phyloP scores from a whole-genome alignment of 2,113 vertebrate genomes.

The Phrynosoma blainvillii region DNA sequence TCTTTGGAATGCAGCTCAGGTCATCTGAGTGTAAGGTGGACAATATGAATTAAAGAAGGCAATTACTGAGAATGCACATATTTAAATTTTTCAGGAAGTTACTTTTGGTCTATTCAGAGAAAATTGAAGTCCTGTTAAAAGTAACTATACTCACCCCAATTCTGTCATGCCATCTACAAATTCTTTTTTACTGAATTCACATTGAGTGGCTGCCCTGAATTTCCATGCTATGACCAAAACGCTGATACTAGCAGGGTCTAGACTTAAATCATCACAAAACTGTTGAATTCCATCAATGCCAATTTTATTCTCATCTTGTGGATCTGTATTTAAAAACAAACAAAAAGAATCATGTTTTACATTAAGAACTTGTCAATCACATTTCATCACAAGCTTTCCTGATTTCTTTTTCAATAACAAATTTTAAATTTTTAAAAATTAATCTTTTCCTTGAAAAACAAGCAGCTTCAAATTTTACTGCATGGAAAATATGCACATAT shows the following conservation, averaged over 20 bases:
- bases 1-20: neutral
- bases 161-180: slow-evolving; percentile 96
- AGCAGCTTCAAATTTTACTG: too few species aligned
- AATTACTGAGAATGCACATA: neutral
- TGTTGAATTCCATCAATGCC: slow-evolving; percentile 95
- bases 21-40: neutral
- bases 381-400: neutral
- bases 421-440: neutral
- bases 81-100: neutral
- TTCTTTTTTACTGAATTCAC: slow-evolving; percentile 96
- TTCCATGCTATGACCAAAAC: slow-evolving; percentile 96
- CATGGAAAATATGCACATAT: neutral
- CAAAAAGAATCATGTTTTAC: neutral
- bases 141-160: slow-evolving; percentile 83
- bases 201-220: slow-evolving; percentile 94
- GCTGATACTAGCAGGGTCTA: slow-evolving; percentile 92
- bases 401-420: neutral
- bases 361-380: slow-evolving; percentile 16
- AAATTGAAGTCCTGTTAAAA: slow-evolving; percentile 1
- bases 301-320: slow-evolving; percentile 97
- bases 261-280: slow-evolving; percentile 92
- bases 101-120: neutral
- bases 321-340: slow-evolving; percentile 79
- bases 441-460: neutral
- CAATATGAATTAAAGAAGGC: neutral